phyloP scores from a whole-genome alignment of 2,797 vertebrate genomes.

The Synanceia verrucosa region DNA sequence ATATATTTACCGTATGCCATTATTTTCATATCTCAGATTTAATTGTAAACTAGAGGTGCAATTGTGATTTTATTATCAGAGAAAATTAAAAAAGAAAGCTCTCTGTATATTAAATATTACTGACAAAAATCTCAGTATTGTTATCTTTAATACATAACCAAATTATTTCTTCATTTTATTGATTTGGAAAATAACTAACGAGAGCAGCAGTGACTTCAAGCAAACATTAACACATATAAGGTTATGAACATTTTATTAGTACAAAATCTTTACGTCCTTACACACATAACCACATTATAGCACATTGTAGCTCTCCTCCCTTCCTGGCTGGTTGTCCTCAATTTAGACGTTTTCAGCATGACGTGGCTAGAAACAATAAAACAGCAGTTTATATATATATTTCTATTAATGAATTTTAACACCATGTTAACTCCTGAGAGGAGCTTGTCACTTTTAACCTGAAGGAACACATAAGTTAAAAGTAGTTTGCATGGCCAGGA shows the following conservation, averaged over 20 bases:
- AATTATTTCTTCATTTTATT: not conserved
- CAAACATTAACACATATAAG: not conserved
- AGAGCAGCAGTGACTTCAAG: not conserved
- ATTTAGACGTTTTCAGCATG: conserved; percentile 41
- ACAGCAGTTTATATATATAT: not conserved
- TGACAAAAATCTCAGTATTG: not conserved
- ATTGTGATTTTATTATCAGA: not conserved
- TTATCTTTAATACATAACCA: not conserved
- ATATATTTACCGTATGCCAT: too few species aligned
- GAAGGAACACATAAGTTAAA: not conserved
- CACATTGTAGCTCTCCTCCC: not conserved
- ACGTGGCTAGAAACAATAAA: conserved; percentile 50
- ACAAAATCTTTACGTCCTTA: conserved; percentile 57
- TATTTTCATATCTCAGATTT: not conserved
- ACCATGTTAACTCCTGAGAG: not conserved
- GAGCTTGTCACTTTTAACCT: not conserved
- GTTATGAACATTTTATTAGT: conserved; percentile 57
- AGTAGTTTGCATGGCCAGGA: conserved; percentile 34
- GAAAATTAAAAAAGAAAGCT: not conserved
- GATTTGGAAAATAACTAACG: not conserved
- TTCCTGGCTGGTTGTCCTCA: not conserved
- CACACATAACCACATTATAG: conserved; percentile 40
- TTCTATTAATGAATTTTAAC: not conserved
- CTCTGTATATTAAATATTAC: not conserved
- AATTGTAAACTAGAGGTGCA: not conserved